Evolutionary conservation across 2,888 invertebrate species (phyloP), one percentile per base, ranked within the genome.

Genomic region (Paralinhomoeus sp.): DNA sequence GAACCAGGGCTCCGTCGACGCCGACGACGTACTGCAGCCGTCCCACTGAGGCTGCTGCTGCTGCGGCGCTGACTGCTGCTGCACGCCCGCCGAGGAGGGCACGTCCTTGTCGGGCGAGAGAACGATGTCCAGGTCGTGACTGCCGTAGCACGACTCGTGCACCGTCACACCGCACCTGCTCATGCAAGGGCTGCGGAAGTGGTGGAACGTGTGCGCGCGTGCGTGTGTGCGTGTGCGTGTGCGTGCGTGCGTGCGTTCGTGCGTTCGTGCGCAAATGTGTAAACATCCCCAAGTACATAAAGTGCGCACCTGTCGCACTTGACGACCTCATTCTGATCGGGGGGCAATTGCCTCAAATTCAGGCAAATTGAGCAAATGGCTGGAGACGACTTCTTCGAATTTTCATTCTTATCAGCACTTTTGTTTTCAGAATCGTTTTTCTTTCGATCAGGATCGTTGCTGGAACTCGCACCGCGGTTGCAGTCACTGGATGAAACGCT

Each of bases 1-100:
- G 66, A 97, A 97, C 97, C 97, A 97, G 0, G 91, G 91, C 51
- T 93, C 91, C 0, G 89, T 91, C 24, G 87, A 84, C 23, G 27
- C 27, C 3, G 37, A 9, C 21, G 23, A 20, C 3, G 17, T n/a
- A 21, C 20, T 22, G 15, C 17, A 15, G 35, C 18, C 17, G n/a
- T 40, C 18, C n/a, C n/a, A n/a, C n/a, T n/a, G n/a, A n/a, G n/a
- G n/a, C n/a, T n/a, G n/a, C n/a, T n/a, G n/a, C n/a, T n/a, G n/a
- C n/a, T n/a, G n/a, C n/a, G n/a, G n/a, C n/a, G n/a, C n/a, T n/a
- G n/a, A n/a, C n/a, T n/a, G n/a, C n/a, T n/a, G n/a, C n/a, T n/a
- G n/a, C 24, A 37, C 21, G 17, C 23, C 18, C 12, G 7, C 18
- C 18, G 18, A 23, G 2, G n/a, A 3, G 35, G 9, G 7, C 3